A percentile compares a stretch with the other conserved stretches of the same genome.
phyloP scores from a whole-genome alignment of 2,888 invertebrate genomes.

The Cacoxenus indagator region DNA sequence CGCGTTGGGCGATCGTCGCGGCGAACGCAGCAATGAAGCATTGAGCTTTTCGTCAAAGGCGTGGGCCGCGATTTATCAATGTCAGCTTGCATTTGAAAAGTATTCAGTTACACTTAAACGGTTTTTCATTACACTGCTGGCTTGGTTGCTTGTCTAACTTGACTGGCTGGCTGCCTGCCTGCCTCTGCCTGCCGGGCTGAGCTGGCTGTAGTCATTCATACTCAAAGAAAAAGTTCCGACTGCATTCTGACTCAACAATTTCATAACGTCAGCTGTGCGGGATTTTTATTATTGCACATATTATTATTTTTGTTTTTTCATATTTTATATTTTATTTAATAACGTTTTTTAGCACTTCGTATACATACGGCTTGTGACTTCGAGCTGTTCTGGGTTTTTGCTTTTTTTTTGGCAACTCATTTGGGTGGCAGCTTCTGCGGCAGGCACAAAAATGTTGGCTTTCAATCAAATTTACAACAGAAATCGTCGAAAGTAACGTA shows the following conservation, averaged over 20 bases:
- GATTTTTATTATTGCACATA: background rate
- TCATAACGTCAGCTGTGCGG: background rate
- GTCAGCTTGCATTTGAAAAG: constrained; percentile 46
- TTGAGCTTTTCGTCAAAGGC: constrained; percentile 43
- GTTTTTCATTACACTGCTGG: background rate
- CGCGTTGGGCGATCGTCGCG: background rate
- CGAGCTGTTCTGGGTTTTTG: background rate
- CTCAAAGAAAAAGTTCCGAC: too few relatives aligned
- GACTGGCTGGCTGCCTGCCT: background rate
- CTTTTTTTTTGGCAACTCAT: background rate
- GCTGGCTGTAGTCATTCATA: too few relatives aligned
- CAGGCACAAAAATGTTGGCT: background rate
- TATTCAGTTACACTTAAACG: constrained; percentile 23
- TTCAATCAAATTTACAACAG: background rate
- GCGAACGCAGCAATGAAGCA: background rate
- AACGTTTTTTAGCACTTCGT: too few relatives aligned
- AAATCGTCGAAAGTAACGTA: constrained; percentile 1
- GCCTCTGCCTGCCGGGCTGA: too few relatives aligned
- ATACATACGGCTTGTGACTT: background rate
- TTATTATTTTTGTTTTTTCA: background rate
- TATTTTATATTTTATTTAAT: background rate
- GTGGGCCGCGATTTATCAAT: constrained; percentile 67
- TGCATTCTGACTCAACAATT: background rate
- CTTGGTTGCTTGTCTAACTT: background rate
- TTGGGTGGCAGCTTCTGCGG: background rate